Evolutionary conservation across 1,140 invertebrate genomes (phyloP).

Genomic region (Saccostrea echinata): DNA sequence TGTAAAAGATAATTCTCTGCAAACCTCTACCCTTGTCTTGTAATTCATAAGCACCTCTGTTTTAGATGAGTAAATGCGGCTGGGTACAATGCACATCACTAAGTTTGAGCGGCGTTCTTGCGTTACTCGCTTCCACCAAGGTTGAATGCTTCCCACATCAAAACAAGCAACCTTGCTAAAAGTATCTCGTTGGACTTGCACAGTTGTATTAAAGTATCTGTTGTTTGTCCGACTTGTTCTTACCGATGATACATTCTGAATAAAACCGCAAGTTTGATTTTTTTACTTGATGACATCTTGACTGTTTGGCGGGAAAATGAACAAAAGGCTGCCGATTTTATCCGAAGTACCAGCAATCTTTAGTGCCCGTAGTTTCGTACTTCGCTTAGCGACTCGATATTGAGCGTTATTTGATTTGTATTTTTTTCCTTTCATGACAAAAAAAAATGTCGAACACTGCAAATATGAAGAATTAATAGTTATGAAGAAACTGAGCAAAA

Average conservation of each 20-base stretch:
- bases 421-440: neutral
- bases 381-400: neutral
- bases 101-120: neutral
- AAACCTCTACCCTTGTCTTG: neutral
- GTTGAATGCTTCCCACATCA: conserved; percentile 5
- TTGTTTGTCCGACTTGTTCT: neutral
- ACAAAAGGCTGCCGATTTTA: neutral
- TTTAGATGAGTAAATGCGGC: neutral
- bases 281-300: neutral
- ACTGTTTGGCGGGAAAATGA: neutral
- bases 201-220: neutral
- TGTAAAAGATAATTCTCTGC: too few species aligned
- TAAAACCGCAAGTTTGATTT: neutral
- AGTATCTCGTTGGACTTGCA: neutral
- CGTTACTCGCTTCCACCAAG: neutral
- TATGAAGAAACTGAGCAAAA: neutral
- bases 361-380: neutral
- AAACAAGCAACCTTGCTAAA: neutral
- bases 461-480: neutral
- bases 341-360: neutral
- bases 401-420: neutral
- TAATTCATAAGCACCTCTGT: too few species aligned
- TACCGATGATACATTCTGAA: neutral
- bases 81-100: neutral
- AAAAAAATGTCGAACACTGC: neutral